Evolutionary conservation across 2,113 vertebrate genomes (phyloP), one percentile per base, ranked within the genome.

Genomic region (Cottus gobio): DNA sequence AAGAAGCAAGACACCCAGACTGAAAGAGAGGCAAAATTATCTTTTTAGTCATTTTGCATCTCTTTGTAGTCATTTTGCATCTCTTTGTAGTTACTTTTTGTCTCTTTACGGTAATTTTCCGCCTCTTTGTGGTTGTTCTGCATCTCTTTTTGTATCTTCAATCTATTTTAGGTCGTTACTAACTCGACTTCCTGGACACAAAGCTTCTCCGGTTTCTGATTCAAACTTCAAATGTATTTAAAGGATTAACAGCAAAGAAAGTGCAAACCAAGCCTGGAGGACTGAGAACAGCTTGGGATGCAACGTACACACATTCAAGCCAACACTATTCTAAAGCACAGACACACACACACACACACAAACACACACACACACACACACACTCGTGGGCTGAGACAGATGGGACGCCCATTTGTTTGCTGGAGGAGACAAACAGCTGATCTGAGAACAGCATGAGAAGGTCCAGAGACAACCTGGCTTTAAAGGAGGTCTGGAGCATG

Each of bases 341-440:
- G 1, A 37, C 36, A 37, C 36, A 37, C 36, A 37, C 36, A 37
- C 36, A 44, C 52, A 24, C 39, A 48, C 52, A 70, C n/a, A 66
- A 1, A 37, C 37, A 20, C 31, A 71, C 15, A 52, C 26, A 62
- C 42, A 50, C 12, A 60, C 16, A 50, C 52, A 67, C 34, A 66
- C 62, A 80, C 58, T 58, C 30, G 6, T 20, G 75, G 7, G 28
- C 73, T 61, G 72, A 83, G 63, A 78, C 84, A 87, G 77, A 90
- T 81, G 84, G 84, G 72, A 68, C 57, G 50, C n/a, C 36, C 74
- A 34, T 80, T 75, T 81, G 70, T 88, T 85, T 85, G 62, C 54
- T 83, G 61, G 67, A 71, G n/a, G 20, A 46, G 15, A 62, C 48
- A 79, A 85, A 87, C 62, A 84, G 58, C 77, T 60, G 62, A 78